Evolutionary conservation across 2,888 invertebrate genomes (phyloP).

Genomic region (Eubasilissa splendida): DNA sequence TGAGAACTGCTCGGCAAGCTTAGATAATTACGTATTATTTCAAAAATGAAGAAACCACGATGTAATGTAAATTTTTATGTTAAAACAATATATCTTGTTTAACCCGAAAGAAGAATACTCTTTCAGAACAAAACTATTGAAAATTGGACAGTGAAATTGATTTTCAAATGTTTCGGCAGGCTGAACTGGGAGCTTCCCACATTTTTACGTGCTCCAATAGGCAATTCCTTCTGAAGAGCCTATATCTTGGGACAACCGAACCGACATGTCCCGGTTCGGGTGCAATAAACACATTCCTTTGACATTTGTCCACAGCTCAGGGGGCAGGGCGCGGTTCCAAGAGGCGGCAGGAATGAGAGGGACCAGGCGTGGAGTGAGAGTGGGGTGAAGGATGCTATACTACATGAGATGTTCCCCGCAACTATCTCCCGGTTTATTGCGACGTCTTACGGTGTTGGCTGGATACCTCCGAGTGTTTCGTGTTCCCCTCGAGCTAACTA

Average conservation of each 20-base stretch:
- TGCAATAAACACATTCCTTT: conserved; percentile 58
- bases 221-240: conserved; percentile 8
- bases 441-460: conserved; percentile 44
- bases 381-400: not conserved
- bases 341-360: conserved; percentile 10
- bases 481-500: not conserved
- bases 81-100: too few species aligned
- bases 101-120: too few species aligned
- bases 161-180: too few species aligned
- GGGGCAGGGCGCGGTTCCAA: not conserved
- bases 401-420: conserved; percentile 32
- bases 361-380: not conserved
- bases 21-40: too few species aligned
- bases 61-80: too few species aligned
- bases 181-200: conserved; percentile 2
- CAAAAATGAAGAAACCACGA: too few species aligned
- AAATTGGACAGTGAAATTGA: too few species aligned
- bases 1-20: too few species aligned
- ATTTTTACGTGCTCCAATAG: conserved; percentile 14
- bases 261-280: conserved; percentile 45
- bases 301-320: conserved; percentile 49
- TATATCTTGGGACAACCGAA: conserved; percentile 37
- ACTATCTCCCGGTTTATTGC: conserved; percentile 46
- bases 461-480: not conserved
- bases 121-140: too few species aligned